Evolutionary conservation across 2,797 vertebrate species (phyloP).

Genomic region (Coregonus sp.): DNA sequence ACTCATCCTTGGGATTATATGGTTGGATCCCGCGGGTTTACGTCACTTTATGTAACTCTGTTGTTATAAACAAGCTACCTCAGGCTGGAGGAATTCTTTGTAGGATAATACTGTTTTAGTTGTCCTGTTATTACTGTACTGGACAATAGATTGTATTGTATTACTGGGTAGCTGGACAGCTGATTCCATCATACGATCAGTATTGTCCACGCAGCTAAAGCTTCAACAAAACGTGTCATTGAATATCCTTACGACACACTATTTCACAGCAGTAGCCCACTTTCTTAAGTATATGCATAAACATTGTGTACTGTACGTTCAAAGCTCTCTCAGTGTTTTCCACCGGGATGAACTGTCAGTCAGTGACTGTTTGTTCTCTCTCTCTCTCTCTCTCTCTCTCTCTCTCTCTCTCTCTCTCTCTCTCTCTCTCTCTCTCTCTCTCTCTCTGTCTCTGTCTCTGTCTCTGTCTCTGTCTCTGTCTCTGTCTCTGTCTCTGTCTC

Average conservation of each 20-base stretch:
- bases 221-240: background rate
- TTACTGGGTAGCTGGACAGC: background rate
- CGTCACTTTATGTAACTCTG: background rate
- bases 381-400: background rate
- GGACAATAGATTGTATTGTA: background rate
- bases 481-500: no score
- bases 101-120: background rate
- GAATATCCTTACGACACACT: background rate
- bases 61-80: no score
- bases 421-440: no score
- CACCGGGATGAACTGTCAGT: constrained; percentile 45
- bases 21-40: background rate
- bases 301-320: constrained; percentile 8
- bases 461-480: no score
- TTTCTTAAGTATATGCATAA: constrained; percentile 10
- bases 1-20: no score
- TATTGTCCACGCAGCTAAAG: background rate
- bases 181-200: background rate
- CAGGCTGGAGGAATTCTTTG: background rate
- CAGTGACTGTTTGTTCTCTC: constrained; percentile 36
- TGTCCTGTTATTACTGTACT: background rate
- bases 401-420: background rate
- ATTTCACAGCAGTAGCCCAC: constrained; percentile 15
- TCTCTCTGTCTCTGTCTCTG: no score
- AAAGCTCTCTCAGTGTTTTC: constrained; percentile 16